Conservation (phyloP, 2,888 invertebrate species). For the Xiphydria camelus region DNA sequence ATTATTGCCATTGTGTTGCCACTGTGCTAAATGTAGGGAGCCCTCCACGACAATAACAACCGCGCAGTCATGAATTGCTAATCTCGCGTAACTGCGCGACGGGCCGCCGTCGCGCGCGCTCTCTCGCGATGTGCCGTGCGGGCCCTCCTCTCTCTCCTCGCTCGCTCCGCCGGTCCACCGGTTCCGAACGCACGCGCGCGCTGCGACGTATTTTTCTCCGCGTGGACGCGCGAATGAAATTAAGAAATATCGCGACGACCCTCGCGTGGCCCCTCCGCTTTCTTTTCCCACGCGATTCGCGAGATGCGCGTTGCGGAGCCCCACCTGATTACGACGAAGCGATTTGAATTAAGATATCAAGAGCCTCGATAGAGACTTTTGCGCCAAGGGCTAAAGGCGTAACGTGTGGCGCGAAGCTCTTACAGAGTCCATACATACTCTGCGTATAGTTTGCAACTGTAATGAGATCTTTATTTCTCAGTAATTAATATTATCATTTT, state of each 20-base stretch:
- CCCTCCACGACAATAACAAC: constrained; percentile 51
- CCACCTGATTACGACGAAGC: too few relatives aligned
- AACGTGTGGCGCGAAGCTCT: too few relatives aligned
- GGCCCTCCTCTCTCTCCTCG: background rate
- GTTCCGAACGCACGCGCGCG: constrained; percentile 13
- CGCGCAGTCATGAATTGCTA: constrained; percentile 55
- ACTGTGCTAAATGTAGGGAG: constrained; percentile 41
- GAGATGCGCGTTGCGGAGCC: too few relatives aligned
- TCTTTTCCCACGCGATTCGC: too few relatives aligned
- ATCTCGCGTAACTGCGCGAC: constrained; percentile 42
- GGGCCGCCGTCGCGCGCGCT: constrained; percentile 14
- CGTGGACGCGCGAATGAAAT: constrained; percentile 21
- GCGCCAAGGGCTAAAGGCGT: too few relatives aligned
- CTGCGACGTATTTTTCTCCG: constrained; percentile 18
- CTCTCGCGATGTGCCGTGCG: background rate
- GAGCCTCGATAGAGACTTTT: too few relatives aligned
- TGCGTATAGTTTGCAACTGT: too few relatives aligned
- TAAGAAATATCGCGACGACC: constrained; percentile 11
- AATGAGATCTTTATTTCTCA: too few relatives aligned
- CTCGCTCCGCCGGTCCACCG: constrained; percentile 5
- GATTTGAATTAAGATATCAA: too few relatives aligned
- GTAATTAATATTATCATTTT: too few relatives aligned
- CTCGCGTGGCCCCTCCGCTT: constrained; percentile 16
- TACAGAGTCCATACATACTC: too few relatives aligned
- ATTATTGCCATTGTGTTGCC: constrained; percentile 54